Evolutionary conservation across 2,797 vertebrate genomes (phyloP), one percentile per base, ranked within the genome.

Genomic region (Protosalanx chinensis): DNA sequence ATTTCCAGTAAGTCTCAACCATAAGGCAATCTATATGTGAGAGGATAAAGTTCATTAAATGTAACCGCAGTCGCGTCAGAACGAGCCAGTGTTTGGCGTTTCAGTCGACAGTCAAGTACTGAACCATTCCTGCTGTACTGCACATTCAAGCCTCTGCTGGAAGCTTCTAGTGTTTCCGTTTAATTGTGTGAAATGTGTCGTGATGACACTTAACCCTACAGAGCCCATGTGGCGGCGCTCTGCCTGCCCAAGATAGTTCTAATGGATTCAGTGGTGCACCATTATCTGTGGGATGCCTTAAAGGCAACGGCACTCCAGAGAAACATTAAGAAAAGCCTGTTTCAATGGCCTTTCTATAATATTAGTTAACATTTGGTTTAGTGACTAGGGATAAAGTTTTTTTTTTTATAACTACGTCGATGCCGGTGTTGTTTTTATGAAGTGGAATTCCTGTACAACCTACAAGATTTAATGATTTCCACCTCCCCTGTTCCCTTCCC

Each of bases 1-100:
- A 53, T 60, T 20, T 16, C 10, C 46, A n/a, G 71, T 72, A 67
- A 70, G 62, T 53, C n/a, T 20, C 58, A 58, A 20, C 30, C 29
- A 41, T 32, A 64, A 46, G n/a, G 64, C 49, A 56, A 18, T n/a
- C 15, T 18, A 20, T 41, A 64, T 35, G 10, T 1, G 18, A 64
- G n/a, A n/a, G 15, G 5, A 10, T n/a, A 16, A 56, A 56, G 32
- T 37, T 64, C 35, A 41, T 64, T 3, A 35, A 64, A 20, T n/a
- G 7, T 18, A 64, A 5, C 33, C 3, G 3, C 62, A 35, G 27
- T n/a, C 33, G 8, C 12, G 41, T 13, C 41, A 46, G 7, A 46
- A 41, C 12, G 6, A 12, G 37, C 37, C 37, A 1, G 37, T 41
- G 37, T 7, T 41, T 7, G 10, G 37, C 3, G 10, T 46, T 46